These are phyloP conservation scores for Cyprinodon variegatus DNA, from an alignment of 2,113 vertebrate genomes.

Conservation along the genomic window DNA sequence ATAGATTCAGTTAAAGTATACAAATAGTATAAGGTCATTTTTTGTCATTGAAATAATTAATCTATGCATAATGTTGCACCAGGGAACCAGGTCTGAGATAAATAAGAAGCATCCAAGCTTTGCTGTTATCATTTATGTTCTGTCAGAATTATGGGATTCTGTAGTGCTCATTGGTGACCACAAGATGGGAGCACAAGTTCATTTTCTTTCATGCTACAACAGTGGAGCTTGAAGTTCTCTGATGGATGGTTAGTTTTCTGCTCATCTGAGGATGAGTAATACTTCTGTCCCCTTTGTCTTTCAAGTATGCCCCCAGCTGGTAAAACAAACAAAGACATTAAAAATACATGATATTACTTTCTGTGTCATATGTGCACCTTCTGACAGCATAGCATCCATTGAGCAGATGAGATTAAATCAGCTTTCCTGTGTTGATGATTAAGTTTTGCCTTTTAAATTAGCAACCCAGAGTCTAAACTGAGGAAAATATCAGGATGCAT, in stretches of 20 bases:
- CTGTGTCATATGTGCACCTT: neutral
- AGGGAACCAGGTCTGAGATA: neutral
- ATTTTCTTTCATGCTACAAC: neutral
- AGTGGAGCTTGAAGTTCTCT: neutral
- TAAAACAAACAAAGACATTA: neutral
- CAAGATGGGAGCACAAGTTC: constrained; percentile 46
- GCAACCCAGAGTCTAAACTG: neutral
- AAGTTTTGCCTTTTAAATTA: neutral
- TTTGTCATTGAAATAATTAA: constrained; percentile 39
- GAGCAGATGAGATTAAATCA: constrained; percentile 3
- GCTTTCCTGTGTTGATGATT: neutral
- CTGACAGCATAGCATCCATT: neutral
- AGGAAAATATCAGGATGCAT: neutral
- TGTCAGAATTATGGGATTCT: neutral
- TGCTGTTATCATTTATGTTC: constrained; percentile 1
- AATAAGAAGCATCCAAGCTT: constrained; percentile 20
- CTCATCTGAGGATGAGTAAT: neutral
- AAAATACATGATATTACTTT: neutral
- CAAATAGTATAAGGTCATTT: constrained; percentile 48
- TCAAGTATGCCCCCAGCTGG: neutral
- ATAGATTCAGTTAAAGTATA: constrained; percentile 50
- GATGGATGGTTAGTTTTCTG: neutral
- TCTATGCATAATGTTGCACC: constrained; percentile 45
- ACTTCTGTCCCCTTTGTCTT: neutral
- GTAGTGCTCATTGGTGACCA: constrained; percentile 27